Evolutionary conservation across 2,113 vertebrate species (phyloP), one percentile per base, ranked within the genome.

Genomic region (Semicossyphus pulcher): DNA sequence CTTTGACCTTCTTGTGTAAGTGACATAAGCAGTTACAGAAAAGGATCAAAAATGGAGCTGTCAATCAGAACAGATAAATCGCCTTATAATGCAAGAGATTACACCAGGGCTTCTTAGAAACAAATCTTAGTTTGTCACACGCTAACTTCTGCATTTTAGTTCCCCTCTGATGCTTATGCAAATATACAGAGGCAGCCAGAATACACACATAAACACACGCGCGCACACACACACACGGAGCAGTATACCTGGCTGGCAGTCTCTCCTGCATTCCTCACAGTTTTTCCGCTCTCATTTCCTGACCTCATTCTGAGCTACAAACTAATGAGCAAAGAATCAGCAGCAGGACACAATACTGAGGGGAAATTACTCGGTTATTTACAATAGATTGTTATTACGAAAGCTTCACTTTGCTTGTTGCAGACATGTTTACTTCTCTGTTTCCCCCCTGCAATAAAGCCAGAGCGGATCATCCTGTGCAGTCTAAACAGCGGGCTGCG

Each of bases 201-300:
- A 51, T 41, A 68, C 59, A 71, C 70, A 77, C 32, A 79, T 4
- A 82, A 32, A 71, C 73, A 76, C 63, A 57, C 49, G 53, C 57
- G 47, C 36, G 80, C 31, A 78, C 67, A 77, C 74, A 67, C 65
- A 59, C 63, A 47, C 64, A 64, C 49, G 45, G 59, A 80, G 57
- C 76, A 76, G 81, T 88, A 70, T 81, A 90, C 87, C 91, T 91
- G 89, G 84, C 81, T 87, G 86, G 72, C 81, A 31, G 71, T 57
- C 42, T 45, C 72, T 64, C 53, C 80, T 61, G 70, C 88, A 91
- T 90, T 92, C 91, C 87, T 72, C 51, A 15, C 28, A 62, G 57
- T 87, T 85, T 87, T 86, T 86, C 86, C 77, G 23, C 81, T 85
- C 86, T 86, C 81, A 76, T 86, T 91, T 90, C 89, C 86, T 88